Conservation (phyloP, 2,113 vertebrate species). For the Verasper variegatus region DNA sequence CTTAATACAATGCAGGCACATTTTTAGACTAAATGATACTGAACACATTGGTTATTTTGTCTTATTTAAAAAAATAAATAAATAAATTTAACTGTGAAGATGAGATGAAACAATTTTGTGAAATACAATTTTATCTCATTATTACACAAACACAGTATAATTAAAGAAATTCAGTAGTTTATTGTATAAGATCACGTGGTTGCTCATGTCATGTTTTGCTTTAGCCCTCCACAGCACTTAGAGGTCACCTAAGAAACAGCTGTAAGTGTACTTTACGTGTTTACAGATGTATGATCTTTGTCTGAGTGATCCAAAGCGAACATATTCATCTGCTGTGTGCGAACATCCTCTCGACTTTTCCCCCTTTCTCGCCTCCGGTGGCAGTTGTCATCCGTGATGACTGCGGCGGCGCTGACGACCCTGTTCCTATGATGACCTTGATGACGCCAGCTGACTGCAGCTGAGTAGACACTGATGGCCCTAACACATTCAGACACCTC, state of each 20-base stretch:
- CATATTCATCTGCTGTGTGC: conserved; percentile 25
- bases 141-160: no score
- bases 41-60: no score
- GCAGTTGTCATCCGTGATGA: conserved; percentile 56
- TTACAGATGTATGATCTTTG: neutral
- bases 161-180: neutral
- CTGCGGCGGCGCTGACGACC: conserved; percentile 44
- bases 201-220: neutral
- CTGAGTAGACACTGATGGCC: conserved; percentile 52
- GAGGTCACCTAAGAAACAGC: neutral
- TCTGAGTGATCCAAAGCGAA: neutral
- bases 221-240: neutral
- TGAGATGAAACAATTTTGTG: neutral
- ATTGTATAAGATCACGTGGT: neutral
- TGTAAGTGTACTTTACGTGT: neutral
- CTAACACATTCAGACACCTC: conserved; percentile 46
- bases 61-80: no score
- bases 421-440: conserved; percentile 66
- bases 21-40: no score
- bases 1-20: no score
- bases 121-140: no score
- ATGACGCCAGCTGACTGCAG: conserved; percentile 51
- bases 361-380: conserved; percentile 47
- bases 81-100: neutral
- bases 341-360: conserved; percentile 6